phyloP scores from a whole-genome alignment of 2,888 invertebrate species.

The Xanthia togata region DNA sequence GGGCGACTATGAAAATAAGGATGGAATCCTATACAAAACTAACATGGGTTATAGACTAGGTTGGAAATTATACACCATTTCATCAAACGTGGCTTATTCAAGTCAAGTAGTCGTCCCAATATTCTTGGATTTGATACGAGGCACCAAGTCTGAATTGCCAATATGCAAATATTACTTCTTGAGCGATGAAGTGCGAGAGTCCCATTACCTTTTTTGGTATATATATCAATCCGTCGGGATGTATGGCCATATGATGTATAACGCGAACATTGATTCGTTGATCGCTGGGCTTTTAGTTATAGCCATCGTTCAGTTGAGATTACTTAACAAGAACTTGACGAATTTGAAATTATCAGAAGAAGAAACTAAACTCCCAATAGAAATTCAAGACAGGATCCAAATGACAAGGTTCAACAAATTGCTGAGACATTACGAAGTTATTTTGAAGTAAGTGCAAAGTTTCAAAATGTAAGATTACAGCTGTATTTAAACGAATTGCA shows the following conservation, averaged over 20 bases:
- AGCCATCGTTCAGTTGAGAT: slow-evolving; percentile 76
- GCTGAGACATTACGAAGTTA: slow-evolving; percentile 76
- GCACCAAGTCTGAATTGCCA: slow-evolving; percentile 75
- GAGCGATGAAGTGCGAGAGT: slow-evolving; percentile 71
- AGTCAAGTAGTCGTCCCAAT: slow-evolving; percentile 73
- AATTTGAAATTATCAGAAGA: slow-evolving; percentile 68
- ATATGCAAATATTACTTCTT: slow-evolving; percentile 84
- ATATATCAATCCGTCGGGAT: slow-evolving; percentile 81
- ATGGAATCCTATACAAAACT: slow-evolving; percentile 69
- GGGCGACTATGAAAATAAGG: slow-evolving; percentile 71
- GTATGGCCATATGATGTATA: slow-evolving; percentile 82
- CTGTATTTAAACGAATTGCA: background rate
- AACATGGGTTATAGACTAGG: slow-evolving; percentile 69
- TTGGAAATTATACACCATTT: slow-evolving; percentile 69
- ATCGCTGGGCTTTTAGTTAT: slow-evolving; percentile 77
- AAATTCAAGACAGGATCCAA: slow-evolving; percentile 55
- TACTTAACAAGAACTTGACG: slow-evolving; percentile 75
- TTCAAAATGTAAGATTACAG: background rate
- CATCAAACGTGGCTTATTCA: slow-evolving; percentile 72
- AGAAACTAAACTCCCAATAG: slow-evolving; percentile 45
- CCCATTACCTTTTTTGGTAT: slow-evolving; percentile 75
- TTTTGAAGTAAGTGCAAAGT: slow-evolving; percentile 74
- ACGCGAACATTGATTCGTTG: slow-evolving; percentile 79
- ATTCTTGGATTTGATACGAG: slow-evolving; percentile 70
- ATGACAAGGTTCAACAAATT: slow-evolving; percentile 65